A percentile compares a stretch with the other conserved stretches of the same genome.
Evolutionary conservation across 2,888 invertebrate species (phyloP).

Genomic region (Luperina testacea): DNA sequence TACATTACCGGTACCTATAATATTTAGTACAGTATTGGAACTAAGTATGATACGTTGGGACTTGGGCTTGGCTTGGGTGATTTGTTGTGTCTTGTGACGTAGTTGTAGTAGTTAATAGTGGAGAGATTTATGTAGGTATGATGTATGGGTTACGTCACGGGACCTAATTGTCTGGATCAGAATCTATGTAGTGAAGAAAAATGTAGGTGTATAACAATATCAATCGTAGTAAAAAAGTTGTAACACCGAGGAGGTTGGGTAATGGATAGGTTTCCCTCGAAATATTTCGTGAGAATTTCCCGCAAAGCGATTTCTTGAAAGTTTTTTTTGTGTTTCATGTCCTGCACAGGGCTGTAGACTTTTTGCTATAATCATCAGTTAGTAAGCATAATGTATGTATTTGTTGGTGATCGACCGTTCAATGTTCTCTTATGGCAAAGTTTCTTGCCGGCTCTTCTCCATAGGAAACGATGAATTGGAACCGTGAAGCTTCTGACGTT

Average conservation of each 20-base stretch:
- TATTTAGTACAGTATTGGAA: background rate
- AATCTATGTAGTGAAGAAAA: background rate
- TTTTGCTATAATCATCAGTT: background rate
- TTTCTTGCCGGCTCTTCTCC: no score
- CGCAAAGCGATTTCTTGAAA: background rate
- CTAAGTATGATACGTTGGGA: conserved; percentile 39
- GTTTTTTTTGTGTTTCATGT: background rate
- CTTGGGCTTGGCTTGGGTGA: conserved; percentile 33
- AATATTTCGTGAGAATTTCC: background rate
- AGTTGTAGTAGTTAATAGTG: conserved; percentile 12
- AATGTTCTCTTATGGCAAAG: background rate
- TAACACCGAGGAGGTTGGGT: no score
- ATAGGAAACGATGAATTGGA: no score
- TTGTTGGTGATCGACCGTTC: background rate
- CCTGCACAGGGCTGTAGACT: background rate
- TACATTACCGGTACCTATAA: conserved; percentile 18
- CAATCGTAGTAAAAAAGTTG: background rate
- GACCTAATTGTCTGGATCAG: background rate
- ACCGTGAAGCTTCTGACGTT: no score
- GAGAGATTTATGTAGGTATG: conserved; percentile 13
- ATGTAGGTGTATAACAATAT: background rate
- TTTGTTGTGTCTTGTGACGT: conserved; percentile 41
- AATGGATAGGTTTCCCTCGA: background rate
- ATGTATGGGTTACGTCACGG: background rate
- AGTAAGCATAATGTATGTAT: background rate